Evolutionary conservation across 2,797 vertebrate species (phyloP), one percentile per base, ranked within the genome.

Genomic region (Argentina silus): DNA sequence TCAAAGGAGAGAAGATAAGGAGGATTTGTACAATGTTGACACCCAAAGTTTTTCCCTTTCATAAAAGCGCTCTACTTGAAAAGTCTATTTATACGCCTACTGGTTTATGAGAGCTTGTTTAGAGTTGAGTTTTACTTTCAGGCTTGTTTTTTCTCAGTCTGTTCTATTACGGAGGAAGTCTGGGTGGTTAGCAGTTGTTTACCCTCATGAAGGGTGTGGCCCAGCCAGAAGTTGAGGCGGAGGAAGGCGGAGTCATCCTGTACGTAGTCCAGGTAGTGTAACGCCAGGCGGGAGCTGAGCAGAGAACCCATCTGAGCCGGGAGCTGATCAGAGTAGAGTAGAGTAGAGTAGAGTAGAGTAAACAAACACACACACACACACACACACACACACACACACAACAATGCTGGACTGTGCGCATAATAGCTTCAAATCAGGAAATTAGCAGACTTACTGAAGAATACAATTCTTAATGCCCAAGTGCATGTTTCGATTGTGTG

Each of bases 291-390:
- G 75, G 89, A 96, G 63, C 93, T 92, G 70, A 99, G 81, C 81
- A 98, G 92, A 14, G 97, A 98, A 59, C 96, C 96, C 95, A 99
- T 98, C 92, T 94, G 97, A 81, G 96, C 93, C 12, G 98, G 97
- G 80, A 98, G 93, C 97, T 99, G 88, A 1, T 15, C 27, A 36
- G 27, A 36, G n/a, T n/a, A n/a, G n/a, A n/a, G 59, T 11, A 12
- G 12, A 64, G 85, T 71, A 87, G 80, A 44, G 88, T 17, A 78
- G 75, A 75, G 73, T 75, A 67, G 23, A 66, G 2, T 67, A 69
- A 78, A 65, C 61, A 76, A 15, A n/a, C 0, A 60, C 2, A 15
- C 2, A 19, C 27, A 21, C 51, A 67, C 17, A 57, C 17, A 36
- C 27, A 36, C 27, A 36, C 27, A 50, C 48, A 50, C 70, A 65